These are phyloP conservation scores for Carcharodon carcharias DNA, from an alignment of 2,797 vertebrate genomes.

Conservation along the genomic window DNA sequence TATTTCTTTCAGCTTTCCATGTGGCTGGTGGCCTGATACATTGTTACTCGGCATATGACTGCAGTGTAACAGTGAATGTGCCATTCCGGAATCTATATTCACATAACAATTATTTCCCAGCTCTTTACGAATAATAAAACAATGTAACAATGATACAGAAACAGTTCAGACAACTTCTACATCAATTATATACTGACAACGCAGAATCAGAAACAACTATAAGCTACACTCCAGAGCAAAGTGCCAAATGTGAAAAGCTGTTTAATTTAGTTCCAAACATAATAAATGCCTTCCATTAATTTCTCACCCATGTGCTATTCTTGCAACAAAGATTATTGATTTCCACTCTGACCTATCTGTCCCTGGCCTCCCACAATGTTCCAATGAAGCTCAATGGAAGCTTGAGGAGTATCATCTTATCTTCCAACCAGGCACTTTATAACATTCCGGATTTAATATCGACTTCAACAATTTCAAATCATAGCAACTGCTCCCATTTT, in stretches of 20 bases:
- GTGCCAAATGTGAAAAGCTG: neutral
- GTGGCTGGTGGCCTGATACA: no score
- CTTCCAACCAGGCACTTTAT: neutral
- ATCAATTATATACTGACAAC: neutral
- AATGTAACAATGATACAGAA: no score
- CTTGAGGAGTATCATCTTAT: neutral
- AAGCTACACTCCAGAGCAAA: neutral
- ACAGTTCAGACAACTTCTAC: neutral
- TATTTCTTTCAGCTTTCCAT: no score
- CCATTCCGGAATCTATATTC: no score
- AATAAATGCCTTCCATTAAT: neutral
- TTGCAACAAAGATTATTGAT: neutral
- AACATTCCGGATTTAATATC: no score
- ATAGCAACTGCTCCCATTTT: neutral
- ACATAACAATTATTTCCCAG: no score
- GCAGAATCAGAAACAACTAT: neutral
- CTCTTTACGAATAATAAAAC: no score
- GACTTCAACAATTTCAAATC: neutral
- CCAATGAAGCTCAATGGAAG: neutral
- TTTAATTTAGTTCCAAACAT: neutral
- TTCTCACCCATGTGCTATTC: neutral
- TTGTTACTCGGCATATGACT: no score
- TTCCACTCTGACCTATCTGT: neutral
- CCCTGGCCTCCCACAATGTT: neutral
- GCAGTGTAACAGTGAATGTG: no score